Base-by-base conservation (phyloP, 2,888 invertebrate genomes). In the Anthophora plumipes region DNA sequence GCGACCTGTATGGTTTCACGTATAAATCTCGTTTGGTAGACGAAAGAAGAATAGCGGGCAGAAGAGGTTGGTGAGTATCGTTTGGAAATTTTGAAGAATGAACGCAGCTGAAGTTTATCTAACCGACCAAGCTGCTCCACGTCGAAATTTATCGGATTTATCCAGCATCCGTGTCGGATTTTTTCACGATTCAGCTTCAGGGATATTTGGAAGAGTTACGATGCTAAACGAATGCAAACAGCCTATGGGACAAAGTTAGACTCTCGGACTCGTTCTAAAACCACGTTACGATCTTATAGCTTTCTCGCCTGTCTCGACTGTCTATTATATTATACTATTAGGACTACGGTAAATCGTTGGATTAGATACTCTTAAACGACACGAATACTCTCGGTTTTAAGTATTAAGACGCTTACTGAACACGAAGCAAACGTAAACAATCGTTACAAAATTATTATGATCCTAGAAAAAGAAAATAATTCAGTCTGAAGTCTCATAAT, bases 1-100 rank as follows among this genome's bases (percentile, higher is more conserved):
- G 64, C 67, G 68, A 64, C 39, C 79, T 73, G 64, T 64, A 64
- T 67, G 72, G 48, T 59, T 11, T n/a, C 61, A 54, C 9, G 57
- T 69, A 71, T 80, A 84, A 84, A 84, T 80, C 83, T 81, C 48
- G 22, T 11, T 20, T 3, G 3, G 46, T 50, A 12, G 39, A 37
- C 43, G 25, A 50, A 43, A 39, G 48, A 41, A 22, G 55, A 52
- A 52, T 70, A 61, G 60, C 48, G 25, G 39, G 4, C 20, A 14
- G 25, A 11, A 7, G 39, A 11, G 2, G 37, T 12, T 8, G 31
- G 11, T 43, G 57, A 22, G 14, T 50, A 8, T 37, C 0, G 11
- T 17, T 41, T 50, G 41, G 48, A 70, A 83, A 68, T 43, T 63
- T 46, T 50, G 52, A 64, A 59, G 60, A 50, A 61, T 20, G 63